Conservation (phyloP, 1,140 invertebrate species). For the Drosophila repletoides region DNA sequence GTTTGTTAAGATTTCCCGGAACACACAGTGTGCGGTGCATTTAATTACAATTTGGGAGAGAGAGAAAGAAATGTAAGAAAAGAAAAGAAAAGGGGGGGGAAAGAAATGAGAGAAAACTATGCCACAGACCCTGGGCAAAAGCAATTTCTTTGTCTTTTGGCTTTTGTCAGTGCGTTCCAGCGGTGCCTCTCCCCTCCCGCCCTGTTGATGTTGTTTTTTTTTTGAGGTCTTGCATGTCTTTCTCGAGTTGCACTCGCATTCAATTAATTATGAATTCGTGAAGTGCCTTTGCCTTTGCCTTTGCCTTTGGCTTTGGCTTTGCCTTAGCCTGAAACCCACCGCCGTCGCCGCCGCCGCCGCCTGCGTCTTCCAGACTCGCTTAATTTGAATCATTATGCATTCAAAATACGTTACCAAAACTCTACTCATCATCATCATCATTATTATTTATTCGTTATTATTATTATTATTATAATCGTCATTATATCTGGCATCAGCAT, state of each 20-base stretch:
- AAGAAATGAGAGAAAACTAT: slow-evolving; percentile 1
- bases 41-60: slow-evolving; percentile 42
- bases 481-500: slow-evolving; percentile 8
- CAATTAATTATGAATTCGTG: slow-evolving; percentile 30
- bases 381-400: slow-evolving; percentile 49
- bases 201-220: background rate
- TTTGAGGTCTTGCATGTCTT: slow-evolving; percentile 19
- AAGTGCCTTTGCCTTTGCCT: slow-evolving; percentile 18
- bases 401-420: slow-evolving; percentile 65
- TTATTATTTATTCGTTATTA: slow-evolving; percentile 46
- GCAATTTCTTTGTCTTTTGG: slow-evolving; percentile 36
- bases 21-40: slow-evolving; percentile 29
- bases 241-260: slow-evolving; percentile 24
- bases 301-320: too few species aligned
- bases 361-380: slow-evolving; percentile 8
- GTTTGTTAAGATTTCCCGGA: slow-evolving; percentile 27
- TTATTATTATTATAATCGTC: slow-evolving; percentile 49
- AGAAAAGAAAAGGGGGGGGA: background rate
- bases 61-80: slow-evolving; percentile 11
- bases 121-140: background rate
- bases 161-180: slow-evolving; percentile 6
- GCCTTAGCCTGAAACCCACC: too few species aligned
- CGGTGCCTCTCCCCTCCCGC: slow-evolving; percentile 1
- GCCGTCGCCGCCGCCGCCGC: background rate
- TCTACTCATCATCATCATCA: slow-evolving; percentile 42